Base-by-base conservation (phyloP, 2,888 invertebrate genomes). In the Emmelina monodactyla region DNA sequence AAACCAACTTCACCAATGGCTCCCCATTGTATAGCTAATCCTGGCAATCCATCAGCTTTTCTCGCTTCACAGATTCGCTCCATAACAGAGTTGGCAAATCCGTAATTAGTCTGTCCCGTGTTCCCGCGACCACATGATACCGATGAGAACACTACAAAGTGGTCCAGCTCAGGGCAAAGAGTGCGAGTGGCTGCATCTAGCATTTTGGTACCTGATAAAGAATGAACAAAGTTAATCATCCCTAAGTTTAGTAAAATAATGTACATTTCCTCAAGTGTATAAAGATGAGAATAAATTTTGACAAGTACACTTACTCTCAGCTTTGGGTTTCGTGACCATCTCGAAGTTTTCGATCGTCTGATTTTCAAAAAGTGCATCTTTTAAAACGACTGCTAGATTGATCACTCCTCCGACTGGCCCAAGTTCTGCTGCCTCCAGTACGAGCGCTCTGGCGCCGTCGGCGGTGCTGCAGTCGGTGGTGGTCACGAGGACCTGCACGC, bases 101-200 rank as follows among this genome's bases (percentile, higher is more conserved):
- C 98, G 65, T 99, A 99, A 80, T 98, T 99, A 41, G 91, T 86
- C 79, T 99, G 98, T 3, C 98, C 98, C 33, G 91, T 87, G 76
- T 98, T 97, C 41, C 98, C 99, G 48, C 97, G 88, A 10, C 98
- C 98, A 72, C 97, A 96, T 22, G 95, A 93, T 38, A 98, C 92
- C 29, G 96, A 96, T 25, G 98, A 98, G 83, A 97, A 99, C 39
- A 87, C 91, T 34, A 98, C 94, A 64, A 98, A 99, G 82, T 94
- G 91, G 55, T 97, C 94, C 46, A 93, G 68, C 47, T 89, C 85
- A 0, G 91, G 88, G 49, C 94, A 92, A 38, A 88, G 59, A 46
- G 83, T 82, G 39, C 97, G 86, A 0, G 93, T 90, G 6, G 87
- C 88, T 14, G 62, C 65, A 66, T 99, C 98, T 51, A 99, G 71